These are phyloP conservation scores for Dastarcus helophoroides DNA, from an alignment of 2,888 invertebrate genomes.

Conservation along the genomic window DNA sequence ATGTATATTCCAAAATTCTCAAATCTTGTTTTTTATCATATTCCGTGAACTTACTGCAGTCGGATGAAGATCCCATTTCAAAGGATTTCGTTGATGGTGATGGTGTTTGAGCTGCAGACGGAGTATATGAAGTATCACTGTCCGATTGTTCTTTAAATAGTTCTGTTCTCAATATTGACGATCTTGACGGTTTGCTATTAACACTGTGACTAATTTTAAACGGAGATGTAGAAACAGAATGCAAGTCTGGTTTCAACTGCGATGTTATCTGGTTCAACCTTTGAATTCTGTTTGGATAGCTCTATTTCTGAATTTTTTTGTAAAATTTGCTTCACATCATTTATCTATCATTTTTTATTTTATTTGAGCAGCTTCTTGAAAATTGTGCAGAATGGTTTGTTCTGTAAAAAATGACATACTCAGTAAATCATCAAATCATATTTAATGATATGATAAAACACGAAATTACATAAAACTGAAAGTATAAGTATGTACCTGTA, in stretches of 20 bases:
- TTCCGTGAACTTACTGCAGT: constrained; percentile 9
- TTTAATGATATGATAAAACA: no score
- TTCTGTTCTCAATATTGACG: constrained; percentile 7
- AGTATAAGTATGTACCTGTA: no score
- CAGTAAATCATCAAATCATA: no score
- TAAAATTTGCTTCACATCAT: no score
- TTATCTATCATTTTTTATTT: no score
- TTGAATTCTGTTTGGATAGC: constrained; percentile 7
- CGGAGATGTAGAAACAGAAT: constrained; percentile 10
- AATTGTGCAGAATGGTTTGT: no score
- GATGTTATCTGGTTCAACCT: constrained; percentile 6
- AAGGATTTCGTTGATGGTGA: constrained; percentile 4
- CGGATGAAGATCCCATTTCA: constrained; percentile 7
- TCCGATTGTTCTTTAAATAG: constrained; percentile 12
- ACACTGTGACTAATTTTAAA: constrained; percentile 7
- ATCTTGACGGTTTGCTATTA: constrained; percentile 6
- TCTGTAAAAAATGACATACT: no score
- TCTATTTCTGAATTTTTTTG: constrained; percentile 12
- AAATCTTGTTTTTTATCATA: constrained; percentile 9
- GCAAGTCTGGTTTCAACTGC: constrained; percentile 3
- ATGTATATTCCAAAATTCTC: constrained; percentile 10
- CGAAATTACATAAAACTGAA: no score
- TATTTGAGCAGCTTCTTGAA: no score
- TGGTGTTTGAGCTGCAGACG: no score
- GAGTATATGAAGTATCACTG: constrained; percentile 11